Evolutionary conservation across 2,797 vertebrate species (phyloP).

Genomic region (Etheostoma nigrum): DNA sequence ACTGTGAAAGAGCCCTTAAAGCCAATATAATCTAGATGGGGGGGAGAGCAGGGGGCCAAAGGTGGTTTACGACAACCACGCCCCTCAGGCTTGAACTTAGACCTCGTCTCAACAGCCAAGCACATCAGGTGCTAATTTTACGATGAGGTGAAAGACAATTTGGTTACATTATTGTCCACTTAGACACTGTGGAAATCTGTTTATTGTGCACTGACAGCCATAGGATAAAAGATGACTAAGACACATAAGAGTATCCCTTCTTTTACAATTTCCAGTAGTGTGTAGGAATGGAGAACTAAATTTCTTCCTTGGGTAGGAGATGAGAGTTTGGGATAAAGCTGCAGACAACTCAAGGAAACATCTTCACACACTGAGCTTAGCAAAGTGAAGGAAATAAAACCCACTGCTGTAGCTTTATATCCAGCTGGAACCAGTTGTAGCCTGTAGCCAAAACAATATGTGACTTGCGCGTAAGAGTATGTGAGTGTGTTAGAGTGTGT

Average conservation of each 20-base stretch:
- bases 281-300: not conserved
- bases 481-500: constrained; percentile 28
- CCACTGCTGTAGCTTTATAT: constrained; percentile 76
- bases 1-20: constrained; percentile 74
- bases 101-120: constrained; percentile 48
- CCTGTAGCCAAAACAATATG: constrained; percentile 84
- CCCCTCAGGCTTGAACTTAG: constrained; percentile 42
- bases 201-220: not conserved
- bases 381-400: constrained; percentile 33
- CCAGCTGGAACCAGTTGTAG: constrained; percentile 83
- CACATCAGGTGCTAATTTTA: constrained; percentile 16
- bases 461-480: constrained; percentile 42
- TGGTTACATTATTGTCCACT: constrained; percentile 36
- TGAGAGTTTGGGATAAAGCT: constrained; percentile 28
- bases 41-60: constrained; percentile 48
- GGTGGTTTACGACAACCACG: constrained; percentile 53
- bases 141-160: constrained; percentile 35
- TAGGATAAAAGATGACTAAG: not conserved
- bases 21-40: constrained; percentile 63
- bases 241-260: not conserved
- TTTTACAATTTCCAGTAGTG: not conserved
- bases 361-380: constrained; percentile 55
- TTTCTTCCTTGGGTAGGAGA: constrained; percentile 40
- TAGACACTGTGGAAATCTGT: constrained; percentile 9
- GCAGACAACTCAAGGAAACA: constrained; percentile 34